Evolutionary conservation across 1,140 invertebrate genomes (phyloP), one percentile per base, ranked within the genome.

Genomic region (Dinoponera quadriceps): DNA sequence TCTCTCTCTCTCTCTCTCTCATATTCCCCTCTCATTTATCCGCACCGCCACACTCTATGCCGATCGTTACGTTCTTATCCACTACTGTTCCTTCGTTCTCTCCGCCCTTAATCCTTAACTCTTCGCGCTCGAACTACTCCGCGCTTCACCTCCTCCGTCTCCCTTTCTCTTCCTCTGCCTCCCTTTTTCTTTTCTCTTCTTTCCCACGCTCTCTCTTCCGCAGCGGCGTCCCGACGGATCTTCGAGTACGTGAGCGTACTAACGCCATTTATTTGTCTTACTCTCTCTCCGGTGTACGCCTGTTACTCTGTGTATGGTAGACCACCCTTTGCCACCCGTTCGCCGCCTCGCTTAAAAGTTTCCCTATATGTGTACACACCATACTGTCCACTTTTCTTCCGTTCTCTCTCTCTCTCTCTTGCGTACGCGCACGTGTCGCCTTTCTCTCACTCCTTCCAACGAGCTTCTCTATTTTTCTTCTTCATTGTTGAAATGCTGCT

Each of bases 261-360:
- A 82, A 73, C 69, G 33, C 22, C 22, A 72, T 82, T 82, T 82
- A 82, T 82, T 82, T 82, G 48, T 74, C 57, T 81, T 51, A 60
- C 68, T 74, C 62, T 82, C 51, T 59, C 22, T 48, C 29, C 66
- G 51, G 38, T 22, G 65, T 71, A 5, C 54, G 75, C 51, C n/a
- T 44, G 22, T 33, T 20, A 71, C 13, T 69, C 54, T 5, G 51
- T 54, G 14, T 71, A 78, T 14, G 51, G 63, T 44, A 69, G 51
- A 71, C 54, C 63, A 57, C 25, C 11, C 66, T 57, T 69, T 25
- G 75, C 65, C 33, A 80, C n/a, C 27, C 25, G 49, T 71, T 77
- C 27, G 57, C 25, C 29, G 11, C 69, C 54, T 55, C 22, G 22
- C 51, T 78, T 69, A 59, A 68, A 71, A 80, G 51, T 80, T 80